Percentiles rank a stretch among this genome's conserved stretches.
phyloP scores from a whole-genome alignment of 1,140 invertebrate genomes.

The Danaus melanippus region DNA sequence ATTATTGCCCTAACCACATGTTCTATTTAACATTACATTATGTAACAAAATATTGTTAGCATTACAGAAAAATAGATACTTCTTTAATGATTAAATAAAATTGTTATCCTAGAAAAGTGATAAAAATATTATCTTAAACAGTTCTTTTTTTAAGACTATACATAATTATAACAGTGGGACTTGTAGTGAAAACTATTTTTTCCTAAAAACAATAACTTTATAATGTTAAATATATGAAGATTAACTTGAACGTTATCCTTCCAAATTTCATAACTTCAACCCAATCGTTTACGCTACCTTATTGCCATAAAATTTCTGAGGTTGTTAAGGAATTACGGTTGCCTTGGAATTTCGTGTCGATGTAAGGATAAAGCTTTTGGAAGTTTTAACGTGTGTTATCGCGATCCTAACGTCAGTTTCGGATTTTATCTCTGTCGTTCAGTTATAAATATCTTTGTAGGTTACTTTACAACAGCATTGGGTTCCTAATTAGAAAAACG shows the following conservation, averaged over 20 bases:
- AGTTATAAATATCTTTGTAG: slow-evolving; percentile 12
- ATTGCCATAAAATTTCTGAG: slow-evolving; percentile 17
- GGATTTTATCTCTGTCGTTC: slow-evolving; percentile 22
- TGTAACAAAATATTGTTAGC: too few relatives aligned
- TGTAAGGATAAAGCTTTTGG: slow-evolving; percentile 21
- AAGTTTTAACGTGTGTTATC: slow-evolving; percentile 25
- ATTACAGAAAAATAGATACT: too few relatives aligned
- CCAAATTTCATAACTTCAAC: slow-evolving; percentile 13
- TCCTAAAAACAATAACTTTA: too few relatives aligned
- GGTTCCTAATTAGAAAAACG: neutral
- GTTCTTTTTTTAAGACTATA: too few relatives aligned
- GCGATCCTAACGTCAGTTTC: slow-evolving; percentile 20
- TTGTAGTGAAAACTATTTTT: too few relatives aligned
- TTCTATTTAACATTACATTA: too few relatives aligned
- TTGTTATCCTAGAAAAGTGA: too few relatives aligned
- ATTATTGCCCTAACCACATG: too few relatives aligned
- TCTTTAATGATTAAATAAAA: too few relatives aligned
- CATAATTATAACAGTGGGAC: too few relatives aligned
- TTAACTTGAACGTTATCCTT: slow-evolving; percentile 4
- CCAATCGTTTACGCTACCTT: slow-evolving; percentile 20
- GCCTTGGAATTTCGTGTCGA: slow-evolving; percentile 20
- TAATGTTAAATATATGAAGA: too few relatives aligned
- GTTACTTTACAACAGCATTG: neutral
- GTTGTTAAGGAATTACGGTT: slow-evolving; percentile 15
- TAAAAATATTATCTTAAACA: too few relatives aligned